These are phyloP conservation scores for Hydrophis major DNA, from an alignment of 2,797 vertebrate genomes.

Conservation along the genomic window DNA sequence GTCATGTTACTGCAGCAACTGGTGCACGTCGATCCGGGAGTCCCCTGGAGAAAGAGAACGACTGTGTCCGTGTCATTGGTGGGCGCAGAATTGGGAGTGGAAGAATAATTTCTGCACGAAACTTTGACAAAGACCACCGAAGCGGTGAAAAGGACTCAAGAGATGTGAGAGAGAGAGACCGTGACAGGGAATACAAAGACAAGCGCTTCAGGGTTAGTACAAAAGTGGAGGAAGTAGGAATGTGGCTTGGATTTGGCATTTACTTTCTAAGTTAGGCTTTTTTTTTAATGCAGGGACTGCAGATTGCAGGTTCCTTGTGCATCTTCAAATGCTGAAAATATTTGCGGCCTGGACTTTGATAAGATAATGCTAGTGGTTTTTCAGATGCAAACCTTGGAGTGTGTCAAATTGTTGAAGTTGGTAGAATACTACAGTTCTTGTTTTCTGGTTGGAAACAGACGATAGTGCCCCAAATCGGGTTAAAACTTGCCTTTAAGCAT, in stretches of 20 bases:
- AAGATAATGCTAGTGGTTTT: background rate
- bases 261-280: background rate
- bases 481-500: background rate
- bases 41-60: slow-evolving; percentile 91
- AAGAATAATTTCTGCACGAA: slow-evolving; percentile 87
- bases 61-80: slow-evolving; percentile 83
- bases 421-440: background rate
- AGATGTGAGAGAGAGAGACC: slow-evolving; percentile 76
- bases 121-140: slow-evolving; percentile 89
- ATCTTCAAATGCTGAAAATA: background rate
- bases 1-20: slow-evolving; percentile 80
- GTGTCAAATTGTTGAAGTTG: background rate
- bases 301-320: background rate
- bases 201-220: slow-evolving; percentile 92
- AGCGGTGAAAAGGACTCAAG: slow-evolving; percentile 80
- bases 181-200: slow-evolving; percentile 93
- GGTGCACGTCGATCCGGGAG: slow-evolving; percentile 83
- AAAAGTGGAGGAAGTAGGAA: background rate
- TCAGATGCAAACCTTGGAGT: background rate
- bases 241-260: background rate
- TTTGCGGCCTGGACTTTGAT: background rate
- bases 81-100: slow-evolving; percentile 92
- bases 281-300: background rate
- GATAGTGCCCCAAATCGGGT: background rate
- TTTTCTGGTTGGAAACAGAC: background rate